Base-by-base conservation (phyloP, 2,888 invertebrate species). In the Noctua pronuba region DNA sequence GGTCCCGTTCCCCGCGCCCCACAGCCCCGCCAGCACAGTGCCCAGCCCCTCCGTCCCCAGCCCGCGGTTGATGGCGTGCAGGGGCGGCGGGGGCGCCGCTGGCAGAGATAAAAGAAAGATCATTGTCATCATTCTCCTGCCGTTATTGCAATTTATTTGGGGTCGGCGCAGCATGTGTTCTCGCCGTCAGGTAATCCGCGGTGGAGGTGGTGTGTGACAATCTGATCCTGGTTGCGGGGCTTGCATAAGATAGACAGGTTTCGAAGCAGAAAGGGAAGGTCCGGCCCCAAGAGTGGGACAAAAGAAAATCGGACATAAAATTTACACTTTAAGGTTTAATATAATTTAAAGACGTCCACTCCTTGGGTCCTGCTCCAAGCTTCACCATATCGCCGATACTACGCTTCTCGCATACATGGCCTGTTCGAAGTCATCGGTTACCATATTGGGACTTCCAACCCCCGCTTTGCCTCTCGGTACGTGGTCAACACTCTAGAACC, bases 21-120 rank as follows among this genome's bases (percentile, higher is more conserved):
- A 98, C 8, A 98, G 97, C 0, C 99, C 99, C 0, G 98, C 98
- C 65, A 99, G 94, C 77, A 98, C 96, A 0, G 98, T 98, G n/a
- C 98, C 98, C 1, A 99, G 93, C 0, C 99, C 99, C 94, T 99
- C 99, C 0, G 98, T 98, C 55, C 98, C 98, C 58, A 98, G 98
- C 0, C 99, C 99, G 62, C 99, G 97, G 94, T 99, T 99, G 88
- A 99, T 98, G 0, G 98, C 99, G 93, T 98, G 98, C 13, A 98
- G 95, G 0, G 99, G 99, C 0, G 99, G 99, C 0, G 98, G 98
- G 0, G 98, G 98, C 0, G 98, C 98, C 46, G 97, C 98, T 65
- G 16, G 0, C 1, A 1, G 1, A n/a, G 8, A n/a, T 6, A 38
- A 8, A 41, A n/a, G n/a, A 8, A n/a, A 1, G 1, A 62, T 24